Percentiles rank a stretch among this genome's conserved stretches.
Conservation (phyloP, 2,797 vertebrate species). For the Dendrocincla tyrannina region DNA sequence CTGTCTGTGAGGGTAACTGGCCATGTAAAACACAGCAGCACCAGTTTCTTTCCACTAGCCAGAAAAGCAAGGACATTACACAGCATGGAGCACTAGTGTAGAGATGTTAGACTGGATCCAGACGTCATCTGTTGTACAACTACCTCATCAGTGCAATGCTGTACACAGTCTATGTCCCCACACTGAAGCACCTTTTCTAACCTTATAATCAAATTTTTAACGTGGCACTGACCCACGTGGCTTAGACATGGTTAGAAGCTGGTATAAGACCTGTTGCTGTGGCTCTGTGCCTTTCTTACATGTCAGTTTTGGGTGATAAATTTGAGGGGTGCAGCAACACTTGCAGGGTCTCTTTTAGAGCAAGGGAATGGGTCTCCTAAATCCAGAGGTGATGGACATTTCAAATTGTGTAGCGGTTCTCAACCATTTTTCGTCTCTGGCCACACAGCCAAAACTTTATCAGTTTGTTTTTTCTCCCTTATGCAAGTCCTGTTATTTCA, state of each 20-base stretch:
- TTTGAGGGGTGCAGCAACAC: not conserved
- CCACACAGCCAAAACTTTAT: not conserved
- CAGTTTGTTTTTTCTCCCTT: not conserved
- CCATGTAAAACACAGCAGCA: not conserved
- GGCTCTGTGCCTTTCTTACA: not conserved
- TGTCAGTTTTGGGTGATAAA: not conserved
- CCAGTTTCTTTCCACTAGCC: rapidly evolving
- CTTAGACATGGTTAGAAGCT: not conserved
- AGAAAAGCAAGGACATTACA: not conserved
- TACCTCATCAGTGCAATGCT: not conserved
- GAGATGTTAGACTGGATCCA: not conserved
- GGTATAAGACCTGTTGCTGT: not conserved
- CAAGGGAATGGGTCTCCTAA: not conserved
- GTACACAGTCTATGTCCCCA: not conserved
- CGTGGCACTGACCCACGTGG: rapidly evolving
- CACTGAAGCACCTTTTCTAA: not conserved
- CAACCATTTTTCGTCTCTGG: not conserved
- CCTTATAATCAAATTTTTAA: not conserved
- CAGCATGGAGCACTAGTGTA: not conserved
- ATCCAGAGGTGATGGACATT: not conserved
- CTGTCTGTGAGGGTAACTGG: not conserved
- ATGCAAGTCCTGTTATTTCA: not conserved
- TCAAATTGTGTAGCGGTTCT: not conserved
- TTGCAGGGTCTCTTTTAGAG: not conserved
- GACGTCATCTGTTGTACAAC: not conserved